Base-by-base conservation (phyloP, 2,797 vertebrate species). In the Ptychobarbus kaznakovi region DNA sequence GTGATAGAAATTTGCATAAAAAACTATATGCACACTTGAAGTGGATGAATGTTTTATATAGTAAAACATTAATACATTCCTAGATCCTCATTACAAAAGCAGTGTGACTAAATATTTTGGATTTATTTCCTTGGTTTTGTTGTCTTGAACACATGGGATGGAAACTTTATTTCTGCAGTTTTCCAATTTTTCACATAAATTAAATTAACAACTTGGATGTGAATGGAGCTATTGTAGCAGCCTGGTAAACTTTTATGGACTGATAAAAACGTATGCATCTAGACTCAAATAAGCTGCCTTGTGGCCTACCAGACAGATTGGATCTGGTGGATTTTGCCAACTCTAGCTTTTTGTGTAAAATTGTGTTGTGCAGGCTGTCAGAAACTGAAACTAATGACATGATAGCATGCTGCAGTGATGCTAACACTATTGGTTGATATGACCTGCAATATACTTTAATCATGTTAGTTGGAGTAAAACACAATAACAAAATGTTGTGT, bases 111-210 rank as follows among this genome's bases (percentile, higher is more conserved):
- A 58, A n/a, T 77, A n/a, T 58, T 77, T 56, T 11, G 16, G 46
- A 32, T 32, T 46, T 12, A 51, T 51, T 35, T 12, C 46, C 25
- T 28, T 51, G 51, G 51, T 77, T 77, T 58, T 58, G 51, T 40
- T 77, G 35, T 58, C 20, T 25, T 77, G 35, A 40, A 56, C 35
- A 77, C 74, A n/a, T 77, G 20, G 32, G 20, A 58, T 76, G 74
- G 38, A 61, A 78, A 58, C 51, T 25, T 78, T 78, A 20, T 18
- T n/a, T 35, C 22, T 16, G 35, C 75, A 42, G 38, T 61, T 1
- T 7, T 65, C 16, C 18, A 69, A 20, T 69, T 61, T 78, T 61
- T 78, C 22, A 78, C 76, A 61, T 61, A 78, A 78, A 78, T 78
- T 61, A 42, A 42, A 61, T 78, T 61, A 61, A 40, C 56, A 78